Evolutionary conservation across 2,888 invertebrate species (phyloP).

Genomic region (Plagiodera versicolora): DNA sequence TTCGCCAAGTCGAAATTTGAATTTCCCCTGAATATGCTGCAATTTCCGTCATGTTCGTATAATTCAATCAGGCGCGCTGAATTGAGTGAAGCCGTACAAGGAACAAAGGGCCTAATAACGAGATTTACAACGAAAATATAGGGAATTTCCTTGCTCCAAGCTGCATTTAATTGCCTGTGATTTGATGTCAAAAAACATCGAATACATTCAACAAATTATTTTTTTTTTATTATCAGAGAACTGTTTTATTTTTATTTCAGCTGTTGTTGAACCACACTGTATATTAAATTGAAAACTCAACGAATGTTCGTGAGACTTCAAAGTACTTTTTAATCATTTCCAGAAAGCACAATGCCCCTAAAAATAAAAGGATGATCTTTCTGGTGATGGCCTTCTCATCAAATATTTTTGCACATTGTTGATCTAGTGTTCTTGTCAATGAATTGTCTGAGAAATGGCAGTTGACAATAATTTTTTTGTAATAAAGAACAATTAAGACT

Average conservation of each 20-base stretch:
- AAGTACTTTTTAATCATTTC: background rate
- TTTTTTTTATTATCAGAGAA: too few species aligned
- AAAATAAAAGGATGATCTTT: slow-evolving; percentile 1
- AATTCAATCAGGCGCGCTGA: slow-evolving; percentile 29
- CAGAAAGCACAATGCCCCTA: background rate
- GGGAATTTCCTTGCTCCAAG: slow-evolving; percentile 22
- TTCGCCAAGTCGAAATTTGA: slow-evolving; percentile 18
- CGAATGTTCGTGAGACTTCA: background rate
- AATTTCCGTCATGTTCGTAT: slow-evolving; percentile 29
- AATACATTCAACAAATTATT: too few species aligned
- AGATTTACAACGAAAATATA: slow-evolving; percentile 31
- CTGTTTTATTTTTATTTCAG: too few species aligned
- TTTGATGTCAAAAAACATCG: too few species aligned
- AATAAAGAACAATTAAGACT: too few species aligned
- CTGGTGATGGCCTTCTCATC: too few species aligned
- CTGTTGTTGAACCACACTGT: too few species aligned
- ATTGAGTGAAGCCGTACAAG: slow-evolving; percentile 23
- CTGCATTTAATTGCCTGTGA: background rate
- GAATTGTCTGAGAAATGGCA: too few species aligned
- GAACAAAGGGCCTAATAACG: slow-evolving; percentile 30
- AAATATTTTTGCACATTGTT: too few species aligned
- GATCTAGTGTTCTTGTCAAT: too few species aligned
- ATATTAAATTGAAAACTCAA: background rate
- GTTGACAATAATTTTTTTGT: too few species aligned
- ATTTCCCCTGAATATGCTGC: slow-evolving; percentile 23